phyloP scores from a whole-genome alignment of 2,888 invertebrate genomes.

The Rotaria socialis region DNA sequence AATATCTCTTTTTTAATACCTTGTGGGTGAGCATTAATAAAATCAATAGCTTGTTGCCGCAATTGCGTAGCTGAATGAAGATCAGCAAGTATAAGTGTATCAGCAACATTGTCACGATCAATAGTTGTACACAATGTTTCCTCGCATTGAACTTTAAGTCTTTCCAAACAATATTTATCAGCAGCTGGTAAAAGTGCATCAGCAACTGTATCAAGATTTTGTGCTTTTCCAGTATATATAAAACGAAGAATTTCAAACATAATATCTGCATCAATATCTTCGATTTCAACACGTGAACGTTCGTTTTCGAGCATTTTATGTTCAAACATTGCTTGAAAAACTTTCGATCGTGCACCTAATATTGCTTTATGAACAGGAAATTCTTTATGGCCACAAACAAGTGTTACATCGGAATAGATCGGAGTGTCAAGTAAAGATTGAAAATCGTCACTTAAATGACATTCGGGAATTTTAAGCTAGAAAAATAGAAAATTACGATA shows the following conservation, averaged over 20 bases:
- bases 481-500: neutral
- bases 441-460: constrained; percentile 77
- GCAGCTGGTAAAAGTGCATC: constrained; percentile 95
- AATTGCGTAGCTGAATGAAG: constrained; percentile 95
- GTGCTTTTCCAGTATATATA: constrained; percentile 91
- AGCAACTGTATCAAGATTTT: constrained; percentile 94
- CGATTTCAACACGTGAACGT: constrained; percentile 81
- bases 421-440: constrained; percentile 91
- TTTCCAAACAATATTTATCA: constrained; percentile 93
- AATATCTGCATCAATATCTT: constrained; percentile 96
- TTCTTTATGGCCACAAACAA: constrained; percentile 62
- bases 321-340: constrained; percentile 99
- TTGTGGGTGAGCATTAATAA: constrained; percentile 80
- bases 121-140: constrained; percentile 89
- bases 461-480: constrained; percentile 73
- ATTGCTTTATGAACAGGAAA: constrained; percentile 90
- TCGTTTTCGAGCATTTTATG: constrained; percentile 98
- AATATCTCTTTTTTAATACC: neutral
- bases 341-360: constrained; percentile 88
- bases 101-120: constrained; percentile 83
- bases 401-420: constrained; percentile 92
- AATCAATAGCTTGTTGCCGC: constrained; percentile 96
- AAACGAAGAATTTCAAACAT: constrained; percentile 92
- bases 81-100: constrained; percentile 81
- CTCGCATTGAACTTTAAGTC: constrained; percentile 88